Evolutionary conservation across 2,888 invertebrate genomes (phyloP), one percentile per base, ranked within the genome.

Genomic region (Molanna angustata): DNA sequence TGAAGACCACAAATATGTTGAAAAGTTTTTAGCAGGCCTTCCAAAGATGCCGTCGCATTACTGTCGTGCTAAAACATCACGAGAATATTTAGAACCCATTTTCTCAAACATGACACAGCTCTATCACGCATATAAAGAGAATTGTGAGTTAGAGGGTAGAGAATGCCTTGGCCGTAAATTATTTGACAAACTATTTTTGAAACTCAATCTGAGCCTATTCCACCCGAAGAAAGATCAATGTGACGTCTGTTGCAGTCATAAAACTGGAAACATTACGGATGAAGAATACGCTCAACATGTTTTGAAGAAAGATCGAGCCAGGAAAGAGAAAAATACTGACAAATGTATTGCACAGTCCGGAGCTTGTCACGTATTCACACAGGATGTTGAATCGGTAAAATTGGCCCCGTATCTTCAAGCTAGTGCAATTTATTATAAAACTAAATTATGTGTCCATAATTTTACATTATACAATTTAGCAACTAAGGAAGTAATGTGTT

Each of bases 171-270:
- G 39, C 18, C 14, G 14, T 6, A 4, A 14, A 14, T 17, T 17
- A 18, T 39, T 39, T 39, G 18, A 18, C 3, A 4, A 39, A 4
- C 14, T 39, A 39, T 17, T 39, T 17, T 17, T 39, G 17, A 14
- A 39, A 39, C 18, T 17, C 9, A 39, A 39, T 39, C 6, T 39
- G 18, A 39, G 39, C n/a, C 9, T 39, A 6, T 39, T 17, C 19
- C 46, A 33, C 31, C 33, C 32, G 20, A 46, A 46, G 31, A 46
- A 46, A 33, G 46, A 46, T 32, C 46, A 33, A 33, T 33, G 33
- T 33, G 32, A 52, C 18, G 4, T 39, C n/a, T 39, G 39, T 17
- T 39, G 39, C n/a, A 17, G 17, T n/a, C 39, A 39, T 14, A 39
- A 39, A 39, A 17, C 39, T 16, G 39, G 39, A 39, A 39, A 39